Evolutionary conservation across 2,888 invertebrate genomes (phyloP).

Genomic region (Synergus gifuensis): DNA sequence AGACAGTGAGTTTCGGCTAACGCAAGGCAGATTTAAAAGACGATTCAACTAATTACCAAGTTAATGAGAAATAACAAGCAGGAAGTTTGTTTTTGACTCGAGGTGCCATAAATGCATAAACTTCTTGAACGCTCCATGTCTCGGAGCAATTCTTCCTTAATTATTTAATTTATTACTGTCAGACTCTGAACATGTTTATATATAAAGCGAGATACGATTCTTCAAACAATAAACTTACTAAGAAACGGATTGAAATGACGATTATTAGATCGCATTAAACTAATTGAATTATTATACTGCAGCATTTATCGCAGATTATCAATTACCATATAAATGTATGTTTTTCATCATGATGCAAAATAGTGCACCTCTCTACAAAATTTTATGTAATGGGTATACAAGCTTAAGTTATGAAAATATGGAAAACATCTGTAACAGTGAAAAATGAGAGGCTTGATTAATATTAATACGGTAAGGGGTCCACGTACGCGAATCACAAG

Average conservation of each 20-base stretch:
- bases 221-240: not conserved
- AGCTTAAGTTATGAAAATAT: not conserved
- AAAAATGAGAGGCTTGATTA: slow-evolving; percentile 1
- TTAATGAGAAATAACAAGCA: not conserved
- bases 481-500: not conserved
- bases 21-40: not conserved
- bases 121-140: not conserved
- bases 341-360: not conserved
- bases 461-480: not conserved
- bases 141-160: not conserved
- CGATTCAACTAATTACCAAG: not conserved
- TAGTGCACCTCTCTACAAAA: not conserved
- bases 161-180: not conserved
- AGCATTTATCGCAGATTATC: not conserved
- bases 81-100: not conserved
- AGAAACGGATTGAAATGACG: not conserved
- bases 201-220: not conserved
- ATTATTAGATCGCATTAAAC: not conserved
- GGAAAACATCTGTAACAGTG: slow-evolving; percentile 13
- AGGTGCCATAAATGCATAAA: not conserved
- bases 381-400: slow-evolving; percentile 9
- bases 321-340: not conserved
- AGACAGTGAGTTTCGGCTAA: not conserved
- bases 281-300: not conserved
- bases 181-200: not conserved